A percentile compares a stretch with the other conserved stretches of the same genome.
Conservation (phyloP, 2,797 vertebrate genomes). For the Darevskia mixta region DNA sequence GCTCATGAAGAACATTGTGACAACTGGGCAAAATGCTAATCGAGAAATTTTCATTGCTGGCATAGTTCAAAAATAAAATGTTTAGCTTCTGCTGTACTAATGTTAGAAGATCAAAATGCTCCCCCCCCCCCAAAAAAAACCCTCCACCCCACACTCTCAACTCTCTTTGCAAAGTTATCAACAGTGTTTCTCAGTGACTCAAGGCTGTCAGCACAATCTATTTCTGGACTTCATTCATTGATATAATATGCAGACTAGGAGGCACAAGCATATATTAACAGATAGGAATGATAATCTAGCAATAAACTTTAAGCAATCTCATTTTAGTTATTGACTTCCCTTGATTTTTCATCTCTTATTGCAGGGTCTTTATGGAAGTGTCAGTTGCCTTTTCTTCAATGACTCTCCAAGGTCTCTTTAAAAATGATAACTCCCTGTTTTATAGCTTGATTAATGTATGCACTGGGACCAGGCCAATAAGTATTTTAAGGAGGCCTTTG, state of each 20-base stretch:
- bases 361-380: constrained; percentile 23
- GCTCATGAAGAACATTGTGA: background rate
- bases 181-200: constrained; percentile 29
- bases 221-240: constrained; percentile 51
- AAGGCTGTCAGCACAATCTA: constrained; percentile 36
- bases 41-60: no score
- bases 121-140: no score
- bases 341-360: constrained; percentile 38
- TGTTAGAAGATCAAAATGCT: constrained; percentile 34
- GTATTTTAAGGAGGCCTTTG: constrained; percentile 8
- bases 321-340: constrained; percentile 41
- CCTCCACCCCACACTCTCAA: constrained; percentile 25
- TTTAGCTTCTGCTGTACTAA: constrained; percentile 2
- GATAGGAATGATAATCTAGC: constrained; percentile 34
- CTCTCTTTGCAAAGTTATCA: constrained; percentile 59
- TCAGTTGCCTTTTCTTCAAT: background rate
- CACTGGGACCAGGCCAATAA: constrained; percentile 9
- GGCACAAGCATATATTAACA: constrained; percentile 17
- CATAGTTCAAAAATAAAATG: constrained; percentile 53
- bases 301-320: constrained; percentile 43
- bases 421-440: constrained; percentile 15
- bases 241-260: constrained; percentile 23
- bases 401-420: background rate
- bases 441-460: background rate
- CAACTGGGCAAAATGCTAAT: background rate